Evolutionary conservation across 2,113 vertebrate species (phyloP).

Genomic region (Gymnorhina tibicen): DNA sequence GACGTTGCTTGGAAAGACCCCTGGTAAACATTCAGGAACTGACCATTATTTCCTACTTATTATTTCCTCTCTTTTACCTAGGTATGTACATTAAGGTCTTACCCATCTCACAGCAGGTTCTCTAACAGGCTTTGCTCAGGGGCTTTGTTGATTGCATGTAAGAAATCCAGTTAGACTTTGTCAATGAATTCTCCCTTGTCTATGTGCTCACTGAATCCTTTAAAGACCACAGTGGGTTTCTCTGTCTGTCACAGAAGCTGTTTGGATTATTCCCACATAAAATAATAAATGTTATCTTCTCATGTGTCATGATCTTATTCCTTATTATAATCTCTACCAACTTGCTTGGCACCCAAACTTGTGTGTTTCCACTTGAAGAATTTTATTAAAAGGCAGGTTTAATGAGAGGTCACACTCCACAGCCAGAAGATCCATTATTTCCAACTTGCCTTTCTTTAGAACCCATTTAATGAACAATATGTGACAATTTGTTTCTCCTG

Average conservation of each 20-base stretch:
- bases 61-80: background rate
- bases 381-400: background rate
- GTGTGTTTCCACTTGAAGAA: background rate
- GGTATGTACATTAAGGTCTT: background rate
- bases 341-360: background rate
- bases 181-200: background rate
- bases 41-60: background rate
- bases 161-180: background rate
- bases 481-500: background rate
- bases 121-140: background rate
- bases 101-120: background rate
- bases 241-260: background rate
- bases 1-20: background rate
- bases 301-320: background rate
- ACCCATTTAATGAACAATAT: background rate
- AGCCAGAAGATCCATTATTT: background rate
- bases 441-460: background rate
- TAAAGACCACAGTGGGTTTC: background rate
- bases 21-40: background rate
- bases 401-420: background rate
- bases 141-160: background rate
- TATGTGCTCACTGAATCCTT: background rate
- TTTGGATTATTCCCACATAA: background rate
- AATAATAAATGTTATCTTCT: background rate
- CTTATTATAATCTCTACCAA: background rate